Percentiles rank a stretch among this genome's conserved stretches.
Evolutionary conservation across 2,888 invertebrate species (phyloP).

Genomic region (Bombylius major): DNA sequence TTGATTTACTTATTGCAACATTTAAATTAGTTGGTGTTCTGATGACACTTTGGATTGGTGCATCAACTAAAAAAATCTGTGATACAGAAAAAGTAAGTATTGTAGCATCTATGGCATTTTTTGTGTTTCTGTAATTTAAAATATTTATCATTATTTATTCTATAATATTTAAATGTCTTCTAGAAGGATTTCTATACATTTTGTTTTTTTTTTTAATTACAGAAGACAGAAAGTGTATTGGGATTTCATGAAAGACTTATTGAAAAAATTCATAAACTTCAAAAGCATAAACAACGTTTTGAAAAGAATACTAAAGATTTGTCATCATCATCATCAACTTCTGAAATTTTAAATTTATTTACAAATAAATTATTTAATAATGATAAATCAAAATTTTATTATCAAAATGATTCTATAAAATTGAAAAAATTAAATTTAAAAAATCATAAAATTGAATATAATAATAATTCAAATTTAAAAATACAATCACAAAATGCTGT

Average conservation of each 20-base stretch:
- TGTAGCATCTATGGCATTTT: too few relatives aligned
- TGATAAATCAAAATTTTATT: neutral
- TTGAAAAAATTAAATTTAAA: neutral
- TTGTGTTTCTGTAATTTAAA: too few relatives aligned
- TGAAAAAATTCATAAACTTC: slow-evolving; percentile 5
- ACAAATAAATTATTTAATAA: neutral
- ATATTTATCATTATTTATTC: too few relatives aligned
- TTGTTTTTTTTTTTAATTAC: neutral
- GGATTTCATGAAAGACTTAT: slow-evolving; percentile 9
- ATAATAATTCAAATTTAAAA: neutral
- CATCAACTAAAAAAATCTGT: slow-evolving; percentile 4
- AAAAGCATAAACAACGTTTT: slow-evolving; percentile 5
- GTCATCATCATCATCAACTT: neutral
- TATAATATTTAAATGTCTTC: too few relatives aligned
- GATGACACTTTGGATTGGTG: neutral
- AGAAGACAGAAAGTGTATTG: slow-evolving; percentile 7
- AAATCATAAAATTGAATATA: neutral
- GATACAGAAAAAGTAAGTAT: slow-evolving; percentile 11
- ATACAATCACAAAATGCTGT: too few relatives aligned
- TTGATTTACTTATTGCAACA: slow-evolving; percentile 4
- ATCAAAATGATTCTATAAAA: neutral
- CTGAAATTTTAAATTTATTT: neutral
- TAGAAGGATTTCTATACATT: too few relatives aligned
- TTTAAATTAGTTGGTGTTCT: slow-evolving; percentile 4
- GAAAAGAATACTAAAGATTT: neutral